Evolutionary conservation across 2,113 vertebrate species (phyloP).

Genomic region (Gymnogyps californianus): DNA sequence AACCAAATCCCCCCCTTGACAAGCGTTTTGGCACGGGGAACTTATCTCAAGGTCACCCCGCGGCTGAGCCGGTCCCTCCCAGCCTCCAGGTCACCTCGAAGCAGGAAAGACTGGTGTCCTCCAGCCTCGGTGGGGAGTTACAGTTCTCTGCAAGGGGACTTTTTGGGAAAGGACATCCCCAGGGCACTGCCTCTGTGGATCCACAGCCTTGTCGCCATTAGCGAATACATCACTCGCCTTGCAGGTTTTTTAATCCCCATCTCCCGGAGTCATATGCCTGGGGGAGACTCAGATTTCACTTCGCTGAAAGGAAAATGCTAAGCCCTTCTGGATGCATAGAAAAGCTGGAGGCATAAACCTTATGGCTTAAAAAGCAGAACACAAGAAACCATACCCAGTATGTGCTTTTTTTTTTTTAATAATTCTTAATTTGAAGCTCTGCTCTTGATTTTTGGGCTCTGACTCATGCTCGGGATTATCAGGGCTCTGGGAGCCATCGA

Average conservation of each 20-base stretch:
- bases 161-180: background rate
- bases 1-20: background rate
- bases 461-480: background rate
- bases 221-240: background rate
- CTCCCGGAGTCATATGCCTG: background rate
- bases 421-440: background rate
- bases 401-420: background rate
- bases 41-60: background rate
- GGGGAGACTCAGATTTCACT: conserved; percentile 33
- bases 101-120: rapidly evolving
- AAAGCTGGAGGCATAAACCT: background rate
- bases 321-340: background rate
- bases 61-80: background rate
- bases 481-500: background rate
- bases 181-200: background rate
- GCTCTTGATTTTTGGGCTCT: background rate
- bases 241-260: background rate
- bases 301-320: background rate
- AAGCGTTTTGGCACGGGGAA: background rate
- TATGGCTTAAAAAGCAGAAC: background rate
- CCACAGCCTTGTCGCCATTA: background rate
- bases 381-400: background rate
- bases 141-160: background rate
- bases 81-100: background rate
- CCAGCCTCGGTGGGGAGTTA: background rate